Evolutionary conservation across 53 echinoderm and acorn worm species (phyloP).

Genomic region (Echinarachnius parma): DNA sequence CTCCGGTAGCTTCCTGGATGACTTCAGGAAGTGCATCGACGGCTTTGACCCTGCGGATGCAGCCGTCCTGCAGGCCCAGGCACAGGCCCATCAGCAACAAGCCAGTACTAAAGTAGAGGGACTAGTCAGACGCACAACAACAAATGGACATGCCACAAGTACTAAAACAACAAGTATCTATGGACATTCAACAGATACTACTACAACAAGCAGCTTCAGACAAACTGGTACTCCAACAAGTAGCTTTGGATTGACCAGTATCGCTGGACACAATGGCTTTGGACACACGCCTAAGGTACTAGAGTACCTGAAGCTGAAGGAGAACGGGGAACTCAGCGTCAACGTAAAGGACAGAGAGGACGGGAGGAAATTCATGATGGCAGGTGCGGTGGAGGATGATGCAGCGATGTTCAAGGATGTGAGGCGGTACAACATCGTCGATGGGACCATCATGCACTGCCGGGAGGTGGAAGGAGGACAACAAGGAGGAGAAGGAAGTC

Average conservation of each 20-base stretch:
- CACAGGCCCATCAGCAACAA: conserved; percentile 11
- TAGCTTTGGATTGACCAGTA: conserved; percentile 41
- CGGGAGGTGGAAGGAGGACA: conserved; percentile 49
- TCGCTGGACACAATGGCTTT: neutral
- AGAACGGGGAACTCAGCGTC: conserved; percentile 18
- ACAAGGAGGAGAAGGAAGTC: conserved; percentile 27
- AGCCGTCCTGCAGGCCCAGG: conserved; percentile 20
- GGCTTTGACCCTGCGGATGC: conserved; percentile 70
- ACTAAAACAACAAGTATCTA: neutral
- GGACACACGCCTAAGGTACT: conserved; percentile 37
- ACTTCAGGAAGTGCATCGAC: conserved; percentile 93
- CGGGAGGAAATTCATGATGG: conserved; percentile 39
- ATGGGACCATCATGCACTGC: conserved; percentile 70
- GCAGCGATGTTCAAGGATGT: conserved; percentile 54
- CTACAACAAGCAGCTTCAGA: too few species aligned
- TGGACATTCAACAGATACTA: too few species aligned
- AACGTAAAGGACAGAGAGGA: conserved; percentile 14
- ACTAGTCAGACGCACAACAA: neutral
- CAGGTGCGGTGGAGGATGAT: conserved; percentile 19
- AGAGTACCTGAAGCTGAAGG: conserved; percentile 57
- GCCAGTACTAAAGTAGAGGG: conserved; percentile 30
- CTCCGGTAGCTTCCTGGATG: conserved; percentile 80
- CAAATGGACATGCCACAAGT: conserved; percentile 18
- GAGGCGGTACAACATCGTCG: conserved; percentile 70
- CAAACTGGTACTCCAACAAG: conserved; percentile 25